Conservation (phyloP, 1,140 invertebrate genomes). For the Drosophila persimilis region DNA sequence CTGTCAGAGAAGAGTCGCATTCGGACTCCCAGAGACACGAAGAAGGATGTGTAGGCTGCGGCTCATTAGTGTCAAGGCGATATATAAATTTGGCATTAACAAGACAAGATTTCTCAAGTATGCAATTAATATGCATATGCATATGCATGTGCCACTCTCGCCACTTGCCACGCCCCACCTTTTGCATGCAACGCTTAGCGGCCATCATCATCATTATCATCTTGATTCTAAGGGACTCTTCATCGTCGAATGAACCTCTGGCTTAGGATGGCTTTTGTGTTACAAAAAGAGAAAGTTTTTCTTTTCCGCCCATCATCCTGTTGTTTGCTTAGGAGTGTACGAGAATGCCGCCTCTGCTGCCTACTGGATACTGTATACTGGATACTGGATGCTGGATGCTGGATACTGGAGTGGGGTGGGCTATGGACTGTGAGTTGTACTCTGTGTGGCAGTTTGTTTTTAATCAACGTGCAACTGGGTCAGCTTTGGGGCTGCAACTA, state of each 20-base stretch:
- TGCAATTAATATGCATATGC: constrained; percentile 60
- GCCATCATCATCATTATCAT: constrained; percentile 9
- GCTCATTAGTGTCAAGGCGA: constrained; percentile 78
- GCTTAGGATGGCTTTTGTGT: not conserved
- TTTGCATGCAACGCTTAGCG: constrained; percentile 8
- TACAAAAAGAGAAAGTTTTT: constrained; percentile 61
- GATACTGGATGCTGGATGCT: too few species aligned
- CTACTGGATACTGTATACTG: too few species aligned
- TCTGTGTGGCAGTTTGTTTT: constrained; percentile 73
- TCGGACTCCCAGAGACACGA: too few species aligned
- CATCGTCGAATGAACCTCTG: constrained; percentile 46
- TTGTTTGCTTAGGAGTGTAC: constrained; percentile 52
- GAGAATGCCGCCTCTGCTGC: constrained; percentile 8
- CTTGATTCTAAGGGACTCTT: constrained; percentile 3
- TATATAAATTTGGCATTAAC: constrained; percentile 69
- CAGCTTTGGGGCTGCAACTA: constrained; percentile 76
- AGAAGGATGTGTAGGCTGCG: constrained; percentile 8
- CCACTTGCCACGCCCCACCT: constrained; percentile 48
- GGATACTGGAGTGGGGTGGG: not conserved
- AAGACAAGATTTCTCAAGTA: constrained; percentile 61
- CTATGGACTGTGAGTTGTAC: constrained; percentile 15
- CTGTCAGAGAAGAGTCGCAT: constrained; percentile 18
- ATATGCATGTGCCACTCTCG: constrained; percentile 17
- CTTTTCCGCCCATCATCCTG: constrained; percentile 25
- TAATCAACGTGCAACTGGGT: constrained; percentile 78